Evolutionary conservation across 2,113 vertebrate genomes (phyloP).

Genomic region (Brachyhypopomus occidentalis): DNA sequence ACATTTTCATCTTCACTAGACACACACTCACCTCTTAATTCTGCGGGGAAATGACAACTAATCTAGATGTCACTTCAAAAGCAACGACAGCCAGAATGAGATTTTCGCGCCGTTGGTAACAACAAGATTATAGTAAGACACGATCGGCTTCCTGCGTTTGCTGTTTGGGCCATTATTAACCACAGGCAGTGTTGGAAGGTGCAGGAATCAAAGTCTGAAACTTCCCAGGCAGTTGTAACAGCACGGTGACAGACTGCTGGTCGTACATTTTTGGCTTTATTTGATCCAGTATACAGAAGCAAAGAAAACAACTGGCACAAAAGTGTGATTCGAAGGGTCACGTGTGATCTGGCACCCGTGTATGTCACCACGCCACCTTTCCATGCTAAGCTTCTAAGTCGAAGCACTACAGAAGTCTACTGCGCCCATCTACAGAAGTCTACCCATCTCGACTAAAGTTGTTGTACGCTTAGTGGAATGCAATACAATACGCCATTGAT

Average conservation of each 20-base stretch:
- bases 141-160: not conserved
- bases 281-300: conserved; percentile 41
- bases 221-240: not conserved
- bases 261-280: conserved; percentile 46
- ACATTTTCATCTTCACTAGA: too few species aligned
- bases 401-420: not conserved
- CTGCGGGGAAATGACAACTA: not conserved
- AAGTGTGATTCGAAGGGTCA: not conserved
- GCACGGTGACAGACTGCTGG: not conserved
- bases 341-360: conserved; percentile 24
- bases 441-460: not conserved
- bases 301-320: conserved; percentile 15
- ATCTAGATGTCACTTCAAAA: not conserved
- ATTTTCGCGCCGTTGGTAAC: not conserved
- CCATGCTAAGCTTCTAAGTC: not conserved
- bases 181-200: not conserved
- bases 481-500: conserved; percentile 37
- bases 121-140: not conserved
- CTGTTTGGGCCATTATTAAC: not conserved
- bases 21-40: not conserved
- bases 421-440: not conserved
- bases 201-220: not conserved
- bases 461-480: conserved; percentile 51
- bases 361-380: not conserved
- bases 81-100: not conserved